Evolutionary conservation across 1,140 invertebrate genomes (phyloP).

Genomic region (Drosophila nebulosa): DNA sequence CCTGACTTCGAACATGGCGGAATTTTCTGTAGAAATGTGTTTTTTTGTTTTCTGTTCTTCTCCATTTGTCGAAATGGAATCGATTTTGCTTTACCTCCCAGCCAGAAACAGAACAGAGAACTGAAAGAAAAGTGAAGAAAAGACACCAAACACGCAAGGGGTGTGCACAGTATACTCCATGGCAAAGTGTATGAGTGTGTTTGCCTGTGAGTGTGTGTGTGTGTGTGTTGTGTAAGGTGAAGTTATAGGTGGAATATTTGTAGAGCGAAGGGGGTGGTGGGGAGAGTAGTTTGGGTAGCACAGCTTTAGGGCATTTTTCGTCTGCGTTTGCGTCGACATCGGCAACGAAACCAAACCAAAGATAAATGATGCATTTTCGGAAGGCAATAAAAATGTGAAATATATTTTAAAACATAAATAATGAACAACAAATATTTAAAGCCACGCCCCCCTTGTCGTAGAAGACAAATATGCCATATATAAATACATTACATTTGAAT

Average conservation of each 20-base stretch:
- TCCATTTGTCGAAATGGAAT: slow-evolving; percentile 61
- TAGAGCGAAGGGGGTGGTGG: neutral
- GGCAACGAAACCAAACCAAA: slow-evolving; percentile 21
- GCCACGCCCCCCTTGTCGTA: slow-evolving; percentile 4
- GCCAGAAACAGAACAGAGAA: neutral
- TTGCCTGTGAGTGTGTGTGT: neutral
- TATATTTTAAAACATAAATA: slow-evolving; percentile 63
- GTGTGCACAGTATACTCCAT: slow-evolving; percentile 19
- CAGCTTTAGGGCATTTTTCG: slow-evolving; percentile 24
- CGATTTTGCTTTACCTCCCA: slow-evolving; percentile 35
- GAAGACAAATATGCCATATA: neutral
- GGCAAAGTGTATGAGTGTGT: neutral
- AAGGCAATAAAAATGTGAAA: slow-evolving; percentile 65
- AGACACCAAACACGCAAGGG: slow-evolving; percentile 39
- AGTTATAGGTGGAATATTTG: neutral
- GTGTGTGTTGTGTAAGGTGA: slow-evolving; percentile 23
- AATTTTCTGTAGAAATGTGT: slow-evolving; percentile 22
- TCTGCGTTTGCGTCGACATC: slow-evolving; percentile 21
- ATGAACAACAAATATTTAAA: slow-evolving; percentile 49
- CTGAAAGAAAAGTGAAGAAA: slow-evolving; percentile 20
- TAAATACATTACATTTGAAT: neutral
- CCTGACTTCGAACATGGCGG: neutral
- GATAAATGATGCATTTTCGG: slow-evolving; percentile 70
- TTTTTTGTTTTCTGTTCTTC: slow-evolving; percentile 23
- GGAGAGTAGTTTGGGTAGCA: neutral